phyloP scores from a whole-genome alignment of 2,888 invertebrate genomes.

The Arge pagana region DNA sequence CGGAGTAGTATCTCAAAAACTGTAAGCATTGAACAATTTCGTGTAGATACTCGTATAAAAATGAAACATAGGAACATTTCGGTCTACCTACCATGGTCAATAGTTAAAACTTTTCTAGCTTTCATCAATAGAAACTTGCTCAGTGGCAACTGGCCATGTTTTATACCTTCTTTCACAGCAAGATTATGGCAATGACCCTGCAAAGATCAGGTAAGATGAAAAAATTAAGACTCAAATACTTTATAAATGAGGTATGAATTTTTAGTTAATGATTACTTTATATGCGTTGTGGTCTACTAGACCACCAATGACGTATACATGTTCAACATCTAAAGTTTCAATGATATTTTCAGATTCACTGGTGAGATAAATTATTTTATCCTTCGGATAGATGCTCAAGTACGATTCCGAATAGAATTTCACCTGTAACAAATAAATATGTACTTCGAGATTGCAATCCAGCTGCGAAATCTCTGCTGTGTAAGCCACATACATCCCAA shows the following conservation, averaged over 20 bases:
- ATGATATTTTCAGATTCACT: conserved; percentile 93
- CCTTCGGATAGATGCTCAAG: conserved; percentile 72
- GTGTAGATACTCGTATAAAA: conserved; percentile 22
- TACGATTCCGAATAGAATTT: conserved; percentile 72
- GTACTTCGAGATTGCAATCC: too few relatives aligned
- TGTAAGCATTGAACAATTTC: conserved; percentile 56
- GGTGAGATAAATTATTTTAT: conserved; percentile 85
- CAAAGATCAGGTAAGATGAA: neutral
- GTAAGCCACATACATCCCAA: conserved; percentile 79
- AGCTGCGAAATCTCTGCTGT: neutral
- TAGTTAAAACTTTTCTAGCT: conserved; percentile 89
- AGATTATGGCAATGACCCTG: conserved; percentile 84
- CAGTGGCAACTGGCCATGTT: conserved; percentile 86
- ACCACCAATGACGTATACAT: conserved; percentile 94
- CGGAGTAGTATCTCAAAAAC: conserved; percentile 83
- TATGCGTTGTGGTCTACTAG: conserved; percentile 96
- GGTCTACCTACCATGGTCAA: conserved; percentile 81
- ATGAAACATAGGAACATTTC: too few relatives aligned
- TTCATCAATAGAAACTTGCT: conserved; percentile 89
- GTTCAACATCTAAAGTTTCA: conserved; percentile 72
- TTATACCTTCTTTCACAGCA: conserved; percentile 77
- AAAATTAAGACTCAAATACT: neutral
- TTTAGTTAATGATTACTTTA: conserved; percentile 70
- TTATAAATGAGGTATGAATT: neutral
- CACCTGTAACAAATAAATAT: conserved; percentile 62